These are phyloP conservation scores for Caenorhabditis parvicauda DNA, from an alignment of 2,888 invertebrate genomes.

Conservation along the genomic window DNA sequence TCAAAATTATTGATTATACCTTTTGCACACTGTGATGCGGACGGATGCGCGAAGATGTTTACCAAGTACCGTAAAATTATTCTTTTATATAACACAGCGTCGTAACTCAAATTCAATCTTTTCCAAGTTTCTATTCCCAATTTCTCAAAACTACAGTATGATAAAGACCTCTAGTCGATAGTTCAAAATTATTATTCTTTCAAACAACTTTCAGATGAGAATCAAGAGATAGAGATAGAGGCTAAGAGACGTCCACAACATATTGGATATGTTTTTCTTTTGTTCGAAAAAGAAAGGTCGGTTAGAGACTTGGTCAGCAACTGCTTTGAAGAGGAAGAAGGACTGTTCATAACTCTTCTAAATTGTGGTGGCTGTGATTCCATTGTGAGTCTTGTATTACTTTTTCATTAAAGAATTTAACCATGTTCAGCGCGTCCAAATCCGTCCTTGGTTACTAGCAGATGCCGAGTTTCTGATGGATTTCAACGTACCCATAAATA, in stretches of 20 bases:
- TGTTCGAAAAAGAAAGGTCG: conserved; percentile 86
- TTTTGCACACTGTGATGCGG: too few relatives aligned
- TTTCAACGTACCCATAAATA: conserved; percentile 94
- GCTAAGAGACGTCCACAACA: conserved; percentile 18
- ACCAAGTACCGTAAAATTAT: too few relatives aligned
- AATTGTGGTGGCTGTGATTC: not conserved
- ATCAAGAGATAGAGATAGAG: conserved; percentile 85
- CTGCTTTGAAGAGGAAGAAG: conserved; percentile 95
- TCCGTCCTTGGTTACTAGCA: conserved; percentile 55
- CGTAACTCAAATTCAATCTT: too few relatives aligned
- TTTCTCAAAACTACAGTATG: too few relatives aligned
- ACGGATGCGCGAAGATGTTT: too few relatives aligned
- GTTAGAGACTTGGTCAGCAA: conserved; percentile 95
- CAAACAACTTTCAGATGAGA: too few relatives aligned
- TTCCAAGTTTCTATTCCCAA: too few relatives aligned
- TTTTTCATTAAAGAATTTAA: conserved; percentile 1
- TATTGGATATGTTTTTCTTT: conserved; percentile 68
- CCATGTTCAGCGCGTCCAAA: conserved; percentile 35
- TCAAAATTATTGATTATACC: too few relatives aligned
- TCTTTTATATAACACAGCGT: too few relatives aligned
- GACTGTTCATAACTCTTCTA: conserved; percentile 73
- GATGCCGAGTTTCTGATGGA: conserved; percentile 67
- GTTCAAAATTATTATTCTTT: too few relatives aligned
- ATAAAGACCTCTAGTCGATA: too few relatives aligned
- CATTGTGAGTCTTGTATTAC: not conserved